A percentile compares a stretch with the other conserved stretches of the same genome.
Evolutionary conservation across 2,113 vertebrate species (phyloP).

Genomic region (Macquaria australasica): DNA sequence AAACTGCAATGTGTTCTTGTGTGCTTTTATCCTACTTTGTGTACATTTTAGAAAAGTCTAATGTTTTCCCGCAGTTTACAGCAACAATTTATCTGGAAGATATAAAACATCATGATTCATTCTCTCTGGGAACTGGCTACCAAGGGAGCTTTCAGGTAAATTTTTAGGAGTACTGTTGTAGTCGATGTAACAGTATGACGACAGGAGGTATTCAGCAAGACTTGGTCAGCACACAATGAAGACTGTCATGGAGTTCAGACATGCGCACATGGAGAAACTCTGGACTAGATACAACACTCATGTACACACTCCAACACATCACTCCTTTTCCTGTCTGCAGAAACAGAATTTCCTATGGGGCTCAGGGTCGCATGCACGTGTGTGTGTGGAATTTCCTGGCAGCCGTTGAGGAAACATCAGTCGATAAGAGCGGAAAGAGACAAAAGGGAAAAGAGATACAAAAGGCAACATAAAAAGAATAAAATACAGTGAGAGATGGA

Average conservation of each 20-base stretch:
- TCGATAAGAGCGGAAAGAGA: constrained; percentile 50
- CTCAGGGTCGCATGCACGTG: constrained; percentile 40
- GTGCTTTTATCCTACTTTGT: neutral
- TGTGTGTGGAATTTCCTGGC: constrained; percentile 40
- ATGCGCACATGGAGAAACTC: constrained; percentile 2
- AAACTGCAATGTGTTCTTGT: neutral
- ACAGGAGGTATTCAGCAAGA: neutral
- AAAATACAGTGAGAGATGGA: constrained; percentile 14
- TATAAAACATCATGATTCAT: neutral
- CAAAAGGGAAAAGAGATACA: constrained; percentile 38
- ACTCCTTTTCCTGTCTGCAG: constrained; percentile 64
- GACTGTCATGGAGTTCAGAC: constrained; percentile 36
- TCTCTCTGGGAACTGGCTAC: neutral
- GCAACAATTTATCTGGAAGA: neutral
- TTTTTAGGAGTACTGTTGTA: neutral
- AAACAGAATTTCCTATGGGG: constrained; percentile 66
- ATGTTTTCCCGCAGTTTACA: neutral
- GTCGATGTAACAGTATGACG: neutral
- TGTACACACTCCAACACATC: constrained; percentile 9
- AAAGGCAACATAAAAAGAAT: constrained; percentile 33
- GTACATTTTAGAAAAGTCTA: neutral
- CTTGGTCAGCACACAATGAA: constrained; percentile 1
- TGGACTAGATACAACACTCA: constrained; percentile 1
- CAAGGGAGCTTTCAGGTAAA: neutral
- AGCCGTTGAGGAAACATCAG: constrained; percentile 66